A percentile compares a stretch with the other conserved stretches of the same genome.
These are phyloP conservation scores for Hoplias malabaricus DNA, from an alignment of 2,113 vertebrate genomes.

Conservation along the genomic window DNA sequence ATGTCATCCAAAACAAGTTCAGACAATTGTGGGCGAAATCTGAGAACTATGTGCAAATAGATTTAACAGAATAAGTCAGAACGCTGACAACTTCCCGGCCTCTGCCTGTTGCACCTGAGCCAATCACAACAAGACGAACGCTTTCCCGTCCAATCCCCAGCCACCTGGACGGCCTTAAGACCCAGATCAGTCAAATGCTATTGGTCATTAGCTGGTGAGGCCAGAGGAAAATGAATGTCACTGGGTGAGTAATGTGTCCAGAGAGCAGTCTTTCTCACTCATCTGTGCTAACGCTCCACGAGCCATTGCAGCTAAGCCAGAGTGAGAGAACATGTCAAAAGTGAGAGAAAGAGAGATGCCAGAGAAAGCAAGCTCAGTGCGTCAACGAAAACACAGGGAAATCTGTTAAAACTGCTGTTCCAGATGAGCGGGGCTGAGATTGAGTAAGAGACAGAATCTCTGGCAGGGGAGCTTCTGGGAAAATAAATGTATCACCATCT, in stretches of 20 bases:
- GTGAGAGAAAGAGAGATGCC: slow-evolving; percentile 43
- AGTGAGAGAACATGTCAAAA: slow-evolving; percentile 12
- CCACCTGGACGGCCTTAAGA: background rate
- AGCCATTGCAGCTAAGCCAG: slow-evolving; percentile 43
- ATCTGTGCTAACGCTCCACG: slow-evolving; percentile 50
- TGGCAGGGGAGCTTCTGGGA: background rate
- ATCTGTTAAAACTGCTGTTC: slow-evolving; percentile 50
- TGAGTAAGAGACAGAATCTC: slow-evolving; percentile 18
- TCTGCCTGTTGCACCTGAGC: background rate
- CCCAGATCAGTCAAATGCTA: background rate
- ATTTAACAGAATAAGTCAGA: background rate
- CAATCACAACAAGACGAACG: background rate
- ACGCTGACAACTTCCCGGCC: background rate
- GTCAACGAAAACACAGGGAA: slow-evolving; percentile 27
- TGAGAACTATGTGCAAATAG: background rate
- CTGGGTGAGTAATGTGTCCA: background rate
- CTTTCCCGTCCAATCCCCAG: background rate
- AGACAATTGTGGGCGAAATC: background rate
- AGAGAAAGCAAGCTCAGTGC: slow-evolving; percentile 26
- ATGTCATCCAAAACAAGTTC: background rate
- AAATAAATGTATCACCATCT: background rate
- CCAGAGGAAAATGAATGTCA: background rate
- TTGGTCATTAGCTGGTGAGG: background rate
- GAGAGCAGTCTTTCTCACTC: background rate
- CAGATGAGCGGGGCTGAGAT: background rate